phyloP scores from a whole-genome alignment of 2,888 invertebrate genomes.

The Taphrorychus bicolor region DNA sequence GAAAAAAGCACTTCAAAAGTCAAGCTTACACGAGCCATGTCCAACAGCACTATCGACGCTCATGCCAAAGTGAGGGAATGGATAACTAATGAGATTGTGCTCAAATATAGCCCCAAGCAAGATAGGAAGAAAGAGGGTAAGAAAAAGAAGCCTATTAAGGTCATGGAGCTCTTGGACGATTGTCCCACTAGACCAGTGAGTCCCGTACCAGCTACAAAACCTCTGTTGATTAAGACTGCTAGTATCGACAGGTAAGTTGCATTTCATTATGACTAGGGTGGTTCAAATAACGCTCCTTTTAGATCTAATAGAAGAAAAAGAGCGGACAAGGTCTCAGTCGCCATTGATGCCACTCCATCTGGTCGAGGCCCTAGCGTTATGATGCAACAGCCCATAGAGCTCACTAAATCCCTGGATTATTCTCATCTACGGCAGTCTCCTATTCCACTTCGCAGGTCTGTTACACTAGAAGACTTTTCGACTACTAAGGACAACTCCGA shows the following conservation, averaged over 20 bases:
- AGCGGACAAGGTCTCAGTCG: constrained; percentile 76
- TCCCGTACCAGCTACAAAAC: constrained; percentile 47
- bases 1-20: constrained; percentile 65
- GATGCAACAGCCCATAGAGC: constrained; percentile 78
- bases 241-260: constrained; percentile 44
- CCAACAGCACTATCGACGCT: constrained; percentile 82
- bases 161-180: constrained; percentile 52
- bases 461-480: constrained; percentile 60
- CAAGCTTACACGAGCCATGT: constrained; percentile 74
- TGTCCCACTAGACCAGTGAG: constrained; percentile 57
- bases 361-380: constrained; percentile 76
- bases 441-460: constrained; percentile 59
- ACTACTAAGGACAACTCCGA: constrained; percentile 42
- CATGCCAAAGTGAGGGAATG: constrained; percentile 87
- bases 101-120: constrained; percentile 73
- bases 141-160: constrained; percentile 36
- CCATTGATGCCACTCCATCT: constrained; percentile 79
- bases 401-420: constrained; percentile 69
- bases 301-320: constrained; percentile 52
- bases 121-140: constrained; percentile 63
- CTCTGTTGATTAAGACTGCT: constrained; percentile 48
- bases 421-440: constrained; percentile 44
- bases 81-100: constrained; percentile 82
- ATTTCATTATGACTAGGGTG: background rate
- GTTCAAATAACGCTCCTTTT: background rate